These are phyloP conservation scores for Paramisgurnus dabryanus DNA, from an alignment of 2,113 vertebrate genomes.

Conservation along the genomic window DNA sequence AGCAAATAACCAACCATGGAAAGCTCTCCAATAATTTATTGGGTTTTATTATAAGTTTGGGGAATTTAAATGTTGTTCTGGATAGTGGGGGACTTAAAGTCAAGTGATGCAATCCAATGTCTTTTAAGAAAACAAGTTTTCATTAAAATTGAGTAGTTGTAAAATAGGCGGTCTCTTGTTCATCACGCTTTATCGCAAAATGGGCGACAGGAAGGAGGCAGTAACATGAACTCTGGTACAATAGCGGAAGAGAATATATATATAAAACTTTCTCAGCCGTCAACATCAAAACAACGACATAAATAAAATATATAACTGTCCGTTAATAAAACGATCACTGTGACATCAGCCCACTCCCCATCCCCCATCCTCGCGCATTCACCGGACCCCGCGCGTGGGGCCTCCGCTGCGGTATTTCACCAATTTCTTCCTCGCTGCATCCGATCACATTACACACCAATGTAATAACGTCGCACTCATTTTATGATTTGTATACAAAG, in stretches of 20 bases:
- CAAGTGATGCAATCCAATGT: background rate
- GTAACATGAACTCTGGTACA: slow-evolving; percentile 2
- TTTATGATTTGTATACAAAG: background rate
- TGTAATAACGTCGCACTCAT: too few species aligned
- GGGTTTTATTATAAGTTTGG: too few species aligned
- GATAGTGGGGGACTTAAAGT: background rate
- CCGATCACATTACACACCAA: background rate
- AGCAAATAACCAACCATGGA: too few species aligned
- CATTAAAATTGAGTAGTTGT: background rate
- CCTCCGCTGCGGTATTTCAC: slow-evolving; percentile 38
- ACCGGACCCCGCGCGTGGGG: slow-evolving; percentile 29
- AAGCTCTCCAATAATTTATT: too few species aligned
- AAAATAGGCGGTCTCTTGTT: background rate
- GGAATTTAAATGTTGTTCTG: too few species aligned
- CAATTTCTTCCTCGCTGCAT: slow-evolving; percentile 27
- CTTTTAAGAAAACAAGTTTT: background rate
- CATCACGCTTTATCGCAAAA: slow-evolving; percentile 29
- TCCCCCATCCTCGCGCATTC: slow-evolving; percentile 35
- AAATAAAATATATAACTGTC: background rate
- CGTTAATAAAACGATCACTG: background rate
- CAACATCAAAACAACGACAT: background rate
- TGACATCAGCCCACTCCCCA: slow-evolving; percentile 21
- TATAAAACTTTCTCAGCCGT: background rate
- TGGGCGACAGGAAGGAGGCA: slow-evolving; percentile 48
- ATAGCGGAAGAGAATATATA: background rate